Base-by-base conservation (phyloP, 2,113 vertebrate genomes). In the Boulengeromyrus knoepffleri region DNA sequence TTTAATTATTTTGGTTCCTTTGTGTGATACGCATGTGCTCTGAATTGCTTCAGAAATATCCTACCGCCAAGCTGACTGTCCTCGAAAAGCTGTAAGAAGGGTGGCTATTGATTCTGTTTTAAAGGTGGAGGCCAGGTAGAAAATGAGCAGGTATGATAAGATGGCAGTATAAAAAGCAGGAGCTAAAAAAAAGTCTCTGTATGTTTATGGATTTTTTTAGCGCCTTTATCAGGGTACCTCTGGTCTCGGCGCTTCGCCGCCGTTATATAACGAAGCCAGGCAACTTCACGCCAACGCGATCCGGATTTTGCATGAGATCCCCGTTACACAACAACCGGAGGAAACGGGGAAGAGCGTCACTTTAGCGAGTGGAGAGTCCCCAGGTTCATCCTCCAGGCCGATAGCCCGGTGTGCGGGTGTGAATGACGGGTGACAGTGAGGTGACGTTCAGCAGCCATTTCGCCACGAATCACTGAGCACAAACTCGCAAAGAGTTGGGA, bases 261-360 rank as follows among this genome's bases (percentile, higher is more conserved):
- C 45, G 50, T 89, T 89, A 84, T 58, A 39, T 89, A 89, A 89
- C 52, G 13, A 21, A 53, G 31, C 49, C 3, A 47, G 42, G 39
- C 89, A 85, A 80, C 77, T 58, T 58, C 62, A 52, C 52, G 52
- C 89, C 50, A 9, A 89, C 89, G 39, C 77, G 36, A 17, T 58
- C 36, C 77, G 17, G 21, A 89, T 85, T 53, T 85, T 58, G 50
- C 77, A 47, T 85, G 77, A 15, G 46, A n/a, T 84, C 49, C 49
- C 88, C 36, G 50, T 89, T 84, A 89, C 77, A 89, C 89, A 84
- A 89, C 52, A 24, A 62, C 9, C 27, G 88, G 49, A 36, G 74
- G 36, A 80, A 39, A 80, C 74, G 36, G 62, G 62, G n/a, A 31
- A 70, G 10, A 12, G 3, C 62, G 62, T 70, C 62, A 70, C 27